A percentile compares a stretch with the other conserved stretches of the same genome.
Conservation (phyloP, 2,797 vertebrate species). For the Propithecus deckenii region DNA sequence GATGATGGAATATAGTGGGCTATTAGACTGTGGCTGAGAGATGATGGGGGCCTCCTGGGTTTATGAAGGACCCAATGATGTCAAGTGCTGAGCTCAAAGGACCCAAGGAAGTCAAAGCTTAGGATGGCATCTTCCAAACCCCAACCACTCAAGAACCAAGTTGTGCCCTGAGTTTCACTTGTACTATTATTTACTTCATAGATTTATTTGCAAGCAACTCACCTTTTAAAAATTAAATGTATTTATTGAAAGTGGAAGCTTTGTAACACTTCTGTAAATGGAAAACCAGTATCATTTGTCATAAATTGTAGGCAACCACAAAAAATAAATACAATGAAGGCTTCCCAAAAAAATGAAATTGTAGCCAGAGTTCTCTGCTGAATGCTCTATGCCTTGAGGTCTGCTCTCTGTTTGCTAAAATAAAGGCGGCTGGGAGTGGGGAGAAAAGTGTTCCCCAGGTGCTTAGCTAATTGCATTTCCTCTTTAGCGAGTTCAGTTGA, state of each 20-base stretch:
- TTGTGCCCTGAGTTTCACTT: background rate
- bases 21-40: background rate
- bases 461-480: background rate
- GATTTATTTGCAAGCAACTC: background rate
- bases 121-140: background rate
- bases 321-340: background rate
- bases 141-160: background rate
- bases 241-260: background rate
- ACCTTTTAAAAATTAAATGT: constrained; percentile 20
- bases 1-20: background rate
- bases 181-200: background rate
- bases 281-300: background rate
- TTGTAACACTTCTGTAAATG: background rate
- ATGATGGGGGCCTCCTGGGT: accelerated
- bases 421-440: background rate
- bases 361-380: background rate
- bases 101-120: background rate
- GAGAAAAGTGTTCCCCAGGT: background rate
- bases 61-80: background rate
- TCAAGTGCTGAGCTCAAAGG: background rate
- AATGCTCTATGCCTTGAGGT: background rate
- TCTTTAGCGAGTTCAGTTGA: background rate
- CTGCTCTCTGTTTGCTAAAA: background rate
- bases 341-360: background rate
- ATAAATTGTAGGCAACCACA: background rate